phyloP scores from a whole-genome alignment of 1,140 invertebrate genomes.

The Trissolcus basalis region DNA sequence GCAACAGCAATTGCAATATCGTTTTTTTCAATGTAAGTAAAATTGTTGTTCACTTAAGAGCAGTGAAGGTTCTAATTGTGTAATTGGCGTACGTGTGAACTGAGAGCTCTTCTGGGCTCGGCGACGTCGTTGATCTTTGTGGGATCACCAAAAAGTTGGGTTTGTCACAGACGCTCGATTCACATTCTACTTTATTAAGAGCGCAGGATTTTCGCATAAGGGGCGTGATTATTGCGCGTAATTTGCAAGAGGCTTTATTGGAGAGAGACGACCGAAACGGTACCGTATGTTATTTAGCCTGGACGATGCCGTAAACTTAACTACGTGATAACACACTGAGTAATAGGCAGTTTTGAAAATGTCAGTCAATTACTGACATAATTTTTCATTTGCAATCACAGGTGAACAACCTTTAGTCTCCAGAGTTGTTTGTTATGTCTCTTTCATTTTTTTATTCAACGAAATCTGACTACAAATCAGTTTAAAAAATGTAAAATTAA shows the following conservation, averaged over 20 bases:
- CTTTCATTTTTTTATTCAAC: not conserved
- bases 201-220: constrained; percentile 19
- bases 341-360: constrained; percentile 29
- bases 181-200: constrained; percentile 31
- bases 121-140: no score
- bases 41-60: constrained; percentile 39
- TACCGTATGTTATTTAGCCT: constrained; percentile 32
- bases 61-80: constrained; percentile 35
- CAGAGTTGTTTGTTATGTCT: not conserved
- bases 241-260: constrained; percentile 29
- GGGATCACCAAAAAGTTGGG: no score
- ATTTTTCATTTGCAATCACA: constrained; percentile 30
- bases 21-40: constrained; percentile 11
- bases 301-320: constrained; percentile 30
- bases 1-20: constrained; percentile 18
- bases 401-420: constrained; percentile 20
- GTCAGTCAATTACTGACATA: constrained; percentile 28
- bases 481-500: no score
- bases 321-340: constrained; percentile 37
- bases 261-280: constrained; percentile 4
- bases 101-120: no score
- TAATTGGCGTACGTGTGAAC: constrained; percentile 8
- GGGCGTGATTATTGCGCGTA: constrained; percentile 42
- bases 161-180: constrained; percentile 2
- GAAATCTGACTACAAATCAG: no score